These are phyloP conservation scores for Aratinga solstitialis DNA, from an alignment of 2,797 vertebrate species.

Conservation along the genomic window DNA sequence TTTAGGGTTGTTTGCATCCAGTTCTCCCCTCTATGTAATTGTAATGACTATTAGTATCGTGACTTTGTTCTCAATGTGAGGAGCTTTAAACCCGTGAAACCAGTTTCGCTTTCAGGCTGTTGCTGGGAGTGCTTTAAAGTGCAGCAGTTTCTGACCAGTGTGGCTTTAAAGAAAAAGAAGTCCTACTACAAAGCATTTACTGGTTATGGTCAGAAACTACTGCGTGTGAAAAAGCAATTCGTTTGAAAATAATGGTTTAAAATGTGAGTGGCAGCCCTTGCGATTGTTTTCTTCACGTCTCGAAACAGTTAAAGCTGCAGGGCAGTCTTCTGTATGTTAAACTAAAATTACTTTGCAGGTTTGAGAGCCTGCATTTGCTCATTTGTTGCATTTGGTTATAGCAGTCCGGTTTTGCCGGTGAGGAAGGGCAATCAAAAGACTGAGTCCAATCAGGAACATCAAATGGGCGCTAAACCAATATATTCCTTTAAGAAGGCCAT, in stretches of 20 bases:
- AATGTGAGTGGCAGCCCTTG: neutral
- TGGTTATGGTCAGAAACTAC: neutral
- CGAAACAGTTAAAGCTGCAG: neutral
- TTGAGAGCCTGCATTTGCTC: neutral
- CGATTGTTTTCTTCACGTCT: neutral
- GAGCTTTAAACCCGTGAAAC: neutral
- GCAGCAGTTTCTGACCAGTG: neutral
- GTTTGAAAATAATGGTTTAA: neutral
- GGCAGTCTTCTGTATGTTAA: neutral
- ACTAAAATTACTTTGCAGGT: neutral
- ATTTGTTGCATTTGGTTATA: neutral
- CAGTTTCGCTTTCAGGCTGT: constrained; percentile 23
- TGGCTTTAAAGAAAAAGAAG: neutral
- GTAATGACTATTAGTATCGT: neutral
- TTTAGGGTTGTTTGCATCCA: neutral
- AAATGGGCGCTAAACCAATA: neutral
- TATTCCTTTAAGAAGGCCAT: neutral
- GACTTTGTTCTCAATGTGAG: neutral
- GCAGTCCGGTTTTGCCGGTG: neutral
- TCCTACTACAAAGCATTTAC: neutral
- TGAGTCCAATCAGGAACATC: neutral
- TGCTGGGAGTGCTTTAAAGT: neutral
- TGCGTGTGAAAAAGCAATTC: neutral
- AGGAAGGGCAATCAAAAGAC: neutral
- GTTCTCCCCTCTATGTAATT: neutral